Conservation (phyloP, 2,113 vertebrate species). For the Piprites chloris region DNA sequence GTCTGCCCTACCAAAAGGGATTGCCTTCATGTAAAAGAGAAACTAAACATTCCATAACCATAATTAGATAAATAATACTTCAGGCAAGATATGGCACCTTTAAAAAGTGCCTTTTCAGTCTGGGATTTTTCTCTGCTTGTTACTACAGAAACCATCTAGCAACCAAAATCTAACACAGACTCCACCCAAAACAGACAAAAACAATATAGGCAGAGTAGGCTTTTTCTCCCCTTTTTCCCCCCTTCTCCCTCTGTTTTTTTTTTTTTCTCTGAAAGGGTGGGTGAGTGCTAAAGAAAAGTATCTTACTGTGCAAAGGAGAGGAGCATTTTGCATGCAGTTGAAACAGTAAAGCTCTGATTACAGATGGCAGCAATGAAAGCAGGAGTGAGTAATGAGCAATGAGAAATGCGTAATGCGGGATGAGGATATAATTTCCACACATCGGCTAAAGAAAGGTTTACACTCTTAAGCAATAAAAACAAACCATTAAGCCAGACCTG, state of each 20-base stretch:
- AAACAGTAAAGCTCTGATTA: slow-evolving; percentile 70
- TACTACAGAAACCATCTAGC: slow-evolving; percentile 76
- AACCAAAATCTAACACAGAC: slow-evolving; percentile 73
- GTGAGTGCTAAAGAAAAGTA: not conserved
- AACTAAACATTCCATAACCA: slow-evolving; percentile 44
- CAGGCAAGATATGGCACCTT: slow-evolving; percentile 73
- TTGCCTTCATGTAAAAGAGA: slow-evolving; percentile 26
- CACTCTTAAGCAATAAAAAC: slow-evolving; percentile 93
- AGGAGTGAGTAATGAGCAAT: slow-evolving; percentile 72
- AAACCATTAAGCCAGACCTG: slow-evolving; percentile 88
- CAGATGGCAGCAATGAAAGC: slow-evolving; percentile 75
- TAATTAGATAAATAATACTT: slow-evolving; percentile 68
- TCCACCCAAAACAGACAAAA: slow-evolving; percentile 77
- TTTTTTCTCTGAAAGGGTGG: not conserved
- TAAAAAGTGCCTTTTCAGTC: slow-evolving; percentile 74
- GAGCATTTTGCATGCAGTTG: slow-evolving; percentile 61
- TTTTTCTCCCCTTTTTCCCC: not conserved
- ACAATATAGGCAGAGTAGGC: slow-evolving; percentile 62
- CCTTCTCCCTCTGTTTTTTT: not conserved
- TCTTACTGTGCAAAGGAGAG: slow-evolving; percentile 46
- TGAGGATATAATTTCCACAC: slow-evolving; percentile 90
- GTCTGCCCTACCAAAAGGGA: not conserved
- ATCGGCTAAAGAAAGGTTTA: slow-evolving; percentile 91
- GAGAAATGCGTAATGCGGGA: slow-evolving; percentile 82
- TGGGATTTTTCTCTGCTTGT: slow-evolving; percentile 69